Evolutionary conservation across 1,140 invertebrate species (phyloP).

Genomic region (Rhagoletis zephyria): DNA sequence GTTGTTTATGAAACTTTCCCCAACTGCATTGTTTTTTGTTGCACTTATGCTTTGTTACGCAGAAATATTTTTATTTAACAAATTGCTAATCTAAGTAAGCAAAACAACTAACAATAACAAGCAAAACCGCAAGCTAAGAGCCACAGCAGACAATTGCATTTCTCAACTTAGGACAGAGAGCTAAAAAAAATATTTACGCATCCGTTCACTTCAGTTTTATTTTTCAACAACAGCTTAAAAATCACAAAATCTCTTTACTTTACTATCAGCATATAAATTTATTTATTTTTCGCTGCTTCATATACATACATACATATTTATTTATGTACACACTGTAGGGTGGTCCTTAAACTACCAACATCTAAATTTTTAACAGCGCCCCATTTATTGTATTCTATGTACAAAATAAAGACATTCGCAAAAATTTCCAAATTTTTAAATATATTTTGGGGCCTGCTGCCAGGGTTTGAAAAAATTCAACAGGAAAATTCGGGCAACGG

Average conservation of each 20-base stretch:
- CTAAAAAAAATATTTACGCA: not conserved
- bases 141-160: slow-evolving; percentile 16
- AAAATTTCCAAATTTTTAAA: too few relatives aligned
- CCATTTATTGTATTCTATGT: too few relatives aligned
- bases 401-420: too few relatives aligned
- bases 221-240: not conserved
- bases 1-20: not conserved
- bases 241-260: slow-evolving; percentile 4
- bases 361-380: too few relatives aligned
- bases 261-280: too few relatives aligned
- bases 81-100: slow-evolving; percentile 11
- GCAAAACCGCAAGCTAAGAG: slow-evolving; percentile 30
- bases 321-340: too few relatives aligned
- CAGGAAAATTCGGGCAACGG: too few relatives aligned
- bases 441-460: too few relatives aligned
- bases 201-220: not conserved
- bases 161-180: not conserved
- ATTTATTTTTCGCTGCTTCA: too few relatives aligned
- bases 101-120: slow-evolving; percentile 13
- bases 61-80: not conserved
- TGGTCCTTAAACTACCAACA: too few relatives aligned
- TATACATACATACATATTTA: too few relatives aligned
- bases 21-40: not conserved
- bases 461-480: too few relatives aligned
- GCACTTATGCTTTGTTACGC: not conserved